These are phyloP conservation scores for Asteroscopus sphinx DNA, from an alignment of 2,888 invertebrate genomes.

Conservation along the genomic window DNA sequence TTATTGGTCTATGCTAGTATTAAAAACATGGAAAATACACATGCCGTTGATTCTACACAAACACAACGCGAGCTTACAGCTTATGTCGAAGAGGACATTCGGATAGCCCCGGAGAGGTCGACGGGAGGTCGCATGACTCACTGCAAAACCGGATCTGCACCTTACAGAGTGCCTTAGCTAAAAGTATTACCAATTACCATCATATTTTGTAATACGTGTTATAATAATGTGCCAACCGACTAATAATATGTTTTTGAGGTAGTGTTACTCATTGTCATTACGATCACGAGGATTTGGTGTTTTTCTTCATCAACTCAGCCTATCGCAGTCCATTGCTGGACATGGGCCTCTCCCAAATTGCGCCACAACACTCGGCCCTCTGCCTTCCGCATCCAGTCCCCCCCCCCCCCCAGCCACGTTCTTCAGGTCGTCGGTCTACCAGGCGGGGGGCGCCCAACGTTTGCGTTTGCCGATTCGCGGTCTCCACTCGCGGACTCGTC, in stretches of 20 bases:
- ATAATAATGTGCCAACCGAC: neutral
- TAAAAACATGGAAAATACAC: slow-evolving; percentile 26
- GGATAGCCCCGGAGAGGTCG: slow-evolving; percentile 74
- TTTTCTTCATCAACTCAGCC: too few relatives aligned
- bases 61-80: slow-evolving; percentile 38
- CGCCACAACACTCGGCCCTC: too few relatives aligned
- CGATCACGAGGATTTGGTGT: neutral
- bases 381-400: too few relatives aligned
- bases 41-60: slow-evolving; percentile 9
- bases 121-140: slow-evolving; percentile 82
- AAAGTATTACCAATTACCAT: slow-evolving; percentile 24
- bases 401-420: too few relatives aligned
- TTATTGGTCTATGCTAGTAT: neutral
- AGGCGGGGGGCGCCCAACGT: too few relatives aligned
- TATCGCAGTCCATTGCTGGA: too few relatives aligned
- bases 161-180: slow-evolving; percentile 19
- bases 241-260: neutral
- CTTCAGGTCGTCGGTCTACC: too few relatives aligned
- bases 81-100: slow-evolving; percentile 61
- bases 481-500: too few relatives aligned
- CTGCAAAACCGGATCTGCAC: slow-evolving; percentile 79
- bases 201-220: slow-evolving; percentile 23
- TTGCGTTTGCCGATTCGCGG: too few relatives aligned
- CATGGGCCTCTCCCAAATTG: too few relatives aligned
- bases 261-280: neutral